Conservation (phyloP, 2,113 vertebrate genomes). For the Promerops cafer region DNA sequence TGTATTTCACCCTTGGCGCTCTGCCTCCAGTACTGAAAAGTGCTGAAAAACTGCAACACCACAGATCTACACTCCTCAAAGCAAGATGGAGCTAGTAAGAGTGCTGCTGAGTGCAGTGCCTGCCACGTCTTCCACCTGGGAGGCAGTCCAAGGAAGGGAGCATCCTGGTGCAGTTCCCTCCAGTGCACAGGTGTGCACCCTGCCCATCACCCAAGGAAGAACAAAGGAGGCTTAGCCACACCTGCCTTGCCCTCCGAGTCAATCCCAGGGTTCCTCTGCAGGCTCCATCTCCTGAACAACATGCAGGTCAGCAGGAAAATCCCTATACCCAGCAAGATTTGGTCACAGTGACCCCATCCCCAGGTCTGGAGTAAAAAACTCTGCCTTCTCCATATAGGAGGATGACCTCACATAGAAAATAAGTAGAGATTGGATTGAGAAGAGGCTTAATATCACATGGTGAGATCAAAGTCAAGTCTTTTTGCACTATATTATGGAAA, state of each 20-base stretch:
- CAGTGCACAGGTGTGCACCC: background rate
- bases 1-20: background rate
- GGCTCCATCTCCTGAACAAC: background rate
- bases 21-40: background rate
- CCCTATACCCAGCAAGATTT: accelerated
- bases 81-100: background rate
- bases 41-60: background rate
- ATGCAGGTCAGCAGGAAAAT: background rate
- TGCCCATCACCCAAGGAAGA: background rate
- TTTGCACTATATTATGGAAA: background rate
- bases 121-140: accelerated
- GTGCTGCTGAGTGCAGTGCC: accelerated
- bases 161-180: background rate
- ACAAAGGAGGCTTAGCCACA: background rate
- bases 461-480: background rate
- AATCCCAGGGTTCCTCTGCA: background rate
- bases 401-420: background rate
- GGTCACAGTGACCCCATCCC: background rate
- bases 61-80: accelerated
- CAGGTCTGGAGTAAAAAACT: background rate
- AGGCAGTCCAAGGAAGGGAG: accelerated
- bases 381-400: background rate
- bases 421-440: background rate
- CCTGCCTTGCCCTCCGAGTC: too few species aligned
- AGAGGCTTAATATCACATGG: background rate